phyloP scores from a whole-genome alignment of 2,888 invertebrate genomes.

The Tetragonula carbonaria region DNA sequence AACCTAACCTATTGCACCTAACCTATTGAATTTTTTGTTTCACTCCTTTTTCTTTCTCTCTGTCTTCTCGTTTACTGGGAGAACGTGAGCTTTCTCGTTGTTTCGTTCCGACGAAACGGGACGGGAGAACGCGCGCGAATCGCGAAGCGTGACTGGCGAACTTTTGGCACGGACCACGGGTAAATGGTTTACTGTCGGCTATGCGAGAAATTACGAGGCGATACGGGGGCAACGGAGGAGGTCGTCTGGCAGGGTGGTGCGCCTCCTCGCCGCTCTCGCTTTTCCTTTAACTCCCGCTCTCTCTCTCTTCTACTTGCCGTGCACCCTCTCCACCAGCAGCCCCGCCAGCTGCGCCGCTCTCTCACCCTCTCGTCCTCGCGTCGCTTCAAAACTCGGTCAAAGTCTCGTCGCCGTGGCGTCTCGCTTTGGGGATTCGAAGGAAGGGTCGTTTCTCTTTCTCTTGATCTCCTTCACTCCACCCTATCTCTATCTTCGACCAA shows the following conservation, averaged over 20 bases:
- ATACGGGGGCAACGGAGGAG: constrained; percentile 62
- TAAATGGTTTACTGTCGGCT: constrained; percentile 67
- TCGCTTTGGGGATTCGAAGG: constrained; percentile 79
- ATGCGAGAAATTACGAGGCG: constrained; percentile 65
- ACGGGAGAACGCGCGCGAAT: constrained; percentile 27
- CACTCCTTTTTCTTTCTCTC: neutral
- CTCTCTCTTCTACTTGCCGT: constrained; percentile 15
- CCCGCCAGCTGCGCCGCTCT: constrained; percentile 10
- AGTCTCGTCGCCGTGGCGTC: constrained; percentile 79
- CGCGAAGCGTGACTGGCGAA: constrained; percentile 55
- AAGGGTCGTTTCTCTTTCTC: constrained; percentile 72
- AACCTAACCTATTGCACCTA: too few species aligned
- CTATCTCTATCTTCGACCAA: neutral
- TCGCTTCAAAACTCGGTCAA: constrained; percentile 83
- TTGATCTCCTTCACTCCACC: constrained; percentile 15
- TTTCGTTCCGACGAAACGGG: too few species aligned
- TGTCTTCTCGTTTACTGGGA: too few species aligned
- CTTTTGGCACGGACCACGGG: constrained; percentile 65
- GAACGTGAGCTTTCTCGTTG: neutral
- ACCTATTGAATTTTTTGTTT: too few species aligned
- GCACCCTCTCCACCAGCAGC: constrained; percentile 1
- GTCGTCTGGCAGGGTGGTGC: constrained; percentile 71
- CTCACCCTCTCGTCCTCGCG: constrained; percentile 47
- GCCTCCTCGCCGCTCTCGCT: constrained; percentile 7
- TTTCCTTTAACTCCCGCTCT: neutral